A percentile compares a stretch with the other conserved stretches of the same genome.
Evolutionary conservation across 1,140 invertebrate genomes (phyloP).

Genomic region (Rhyacophila brunnea): DNA sequence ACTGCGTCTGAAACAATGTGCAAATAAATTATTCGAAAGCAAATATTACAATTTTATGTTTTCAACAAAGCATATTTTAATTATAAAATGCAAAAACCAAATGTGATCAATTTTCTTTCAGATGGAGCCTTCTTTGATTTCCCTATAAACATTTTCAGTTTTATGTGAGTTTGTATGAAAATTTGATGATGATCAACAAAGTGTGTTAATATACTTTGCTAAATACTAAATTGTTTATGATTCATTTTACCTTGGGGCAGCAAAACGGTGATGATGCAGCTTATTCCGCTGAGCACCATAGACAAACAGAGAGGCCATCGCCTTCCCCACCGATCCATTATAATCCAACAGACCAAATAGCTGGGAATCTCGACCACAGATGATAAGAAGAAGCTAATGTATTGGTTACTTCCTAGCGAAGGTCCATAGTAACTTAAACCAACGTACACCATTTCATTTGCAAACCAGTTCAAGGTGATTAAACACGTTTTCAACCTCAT

Average conservation of each 20-base stretch:
- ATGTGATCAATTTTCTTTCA: too few relatives aligned
- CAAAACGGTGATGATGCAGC: conserved; percentile 78
- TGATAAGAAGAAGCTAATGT: conserved; percentile 82
- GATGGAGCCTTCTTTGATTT: too few relatives aligned
- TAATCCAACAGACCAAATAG: conserved; percentile 78
- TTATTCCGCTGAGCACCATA: conserved; percentile 79
- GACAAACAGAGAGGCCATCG: conserved; percentile 80
- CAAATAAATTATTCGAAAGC: too few relatives aligned
- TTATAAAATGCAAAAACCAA: too few relatives aligned
- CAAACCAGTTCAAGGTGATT: conserved; percentile 70
- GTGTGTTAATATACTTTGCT: too few relatives aligned
- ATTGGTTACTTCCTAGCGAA: conserved; percentile 77
- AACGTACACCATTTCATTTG: conserved; percentile 79
- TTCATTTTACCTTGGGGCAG: conserved; percentile 69
- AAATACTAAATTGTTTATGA: too few relatives aligned
- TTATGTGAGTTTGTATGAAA: too few relatives aligned
- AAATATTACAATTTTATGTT: too few relatives aligned
- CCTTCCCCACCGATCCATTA: conserved; percentile 81
- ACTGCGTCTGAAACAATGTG: conserved; percentile 67
- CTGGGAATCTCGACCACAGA: conserved; percentile 82
- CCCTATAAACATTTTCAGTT: too few relatives aligned
- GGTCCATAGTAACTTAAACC: conserved; percentile 85
- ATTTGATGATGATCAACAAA: too few relatives aligned
- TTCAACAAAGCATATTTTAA: too few relatives aligned
- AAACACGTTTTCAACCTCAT: conserved; percentile 74